phyloP scores from a whole-genome alignment of 2,797 vertebrate species.

The Erithacus rubecula region DNA sequence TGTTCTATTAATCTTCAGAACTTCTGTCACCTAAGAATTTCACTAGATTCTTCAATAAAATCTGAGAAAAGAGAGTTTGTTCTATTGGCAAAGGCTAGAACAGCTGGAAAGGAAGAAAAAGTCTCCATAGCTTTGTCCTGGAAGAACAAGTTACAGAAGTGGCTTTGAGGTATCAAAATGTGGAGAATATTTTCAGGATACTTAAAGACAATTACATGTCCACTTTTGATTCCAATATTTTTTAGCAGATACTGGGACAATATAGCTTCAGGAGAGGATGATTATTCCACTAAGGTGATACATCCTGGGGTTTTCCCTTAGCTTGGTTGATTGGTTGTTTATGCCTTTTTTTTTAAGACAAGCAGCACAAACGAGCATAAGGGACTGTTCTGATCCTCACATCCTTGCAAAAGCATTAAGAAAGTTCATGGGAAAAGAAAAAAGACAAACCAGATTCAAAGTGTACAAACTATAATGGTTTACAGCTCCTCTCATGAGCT shows the following conservation, averaged over 20 bases:
- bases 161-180: not conserved
- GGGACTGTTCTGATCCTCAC: not conserved
- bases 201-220: not conserved
- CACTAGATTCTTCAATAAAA: not conserved
- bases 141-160: not conserved
- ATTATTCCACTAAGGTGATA: not conserved
- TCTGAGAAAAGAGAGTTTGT: not conserved
- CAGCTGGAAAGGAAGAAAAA: not conserved
- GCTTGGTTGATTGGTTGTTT: not conserved
- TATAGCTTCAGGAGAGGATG: not conserved
- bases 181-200: not conserved
- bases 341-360: not conserved
- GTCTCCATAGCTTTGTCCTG: not conserved
- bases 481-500: not conserved
- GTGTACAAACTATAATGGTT: not conserved
- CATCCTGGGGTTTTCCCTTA: not conserved
- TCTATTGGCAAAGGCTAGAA: not conserved
- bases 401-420: not conserved
- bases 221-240: not conserved
- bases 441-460: not conserved
- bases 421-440: not conserved
- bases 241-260: not conserved
- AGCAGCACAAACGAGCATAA: not conserved
- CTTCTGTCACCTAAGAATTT: not conserved
- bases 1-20: not conserved